Evolutionary conservation across 2,888 invertebrate genomes (phyloP).

Genomic region (Lasius platythorax): DNA sequence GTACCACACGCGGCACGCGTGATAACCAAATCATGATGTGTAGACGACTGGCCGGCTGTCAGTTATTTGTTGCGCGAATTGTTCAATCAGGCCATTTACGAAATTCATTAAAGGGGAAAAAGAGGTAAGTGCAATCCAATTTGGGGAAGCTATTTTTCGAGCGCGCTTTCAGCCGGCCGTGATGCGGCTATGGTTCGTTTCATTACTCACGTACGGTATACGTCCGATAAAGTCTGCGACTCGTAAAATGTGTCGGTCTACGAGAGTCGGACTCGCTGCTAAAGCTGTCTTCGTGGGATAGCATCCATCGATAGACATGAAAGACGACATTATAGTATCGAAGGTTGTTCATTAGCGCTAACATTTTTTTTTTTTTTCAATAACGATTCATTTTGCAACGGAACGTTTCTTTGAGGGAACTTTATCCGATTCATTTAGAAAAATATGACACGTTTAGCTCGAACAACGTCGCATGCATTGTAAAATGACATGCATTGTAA

Average conservation of each 20-base stretch:
- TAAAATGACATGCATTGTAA: slow-evolving; percentile 10
- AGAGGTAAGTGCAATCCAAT: background rate
- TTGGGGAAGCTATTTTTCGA: slow-evolving; percentile 12
- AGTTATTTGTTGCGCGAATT: slow-evolving; percentile 35
- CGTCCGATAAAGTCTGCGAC: slow-evolving; percentile 33
- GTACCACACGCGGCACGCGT: slow-evolving; percentile 29
- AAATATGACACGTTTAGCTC: background rate
- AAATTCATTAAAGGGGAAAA: slow-evolving; percentile 31
- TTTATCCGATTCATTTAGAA: background rate
- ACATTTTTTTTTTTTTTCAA: background rate
- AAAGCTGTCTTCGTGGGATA: slow-evolving; percentile 30
- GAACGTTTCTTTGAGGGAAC: background rate
- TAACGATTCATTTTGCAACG: background rate
- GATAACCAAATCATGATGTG: slow-evolving; percentile 46
- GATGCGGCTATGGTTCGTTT: slow-evolving; percentile 12
- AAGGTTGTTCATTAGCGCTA: background rate
- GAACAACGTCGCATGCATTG: background rate
- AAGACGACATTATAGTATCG: background rate
- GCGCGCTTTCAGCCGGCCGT: background rate
- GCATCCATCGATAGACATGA: background rate
- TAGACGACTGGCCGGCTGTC: slow-evolving; percentile 9
- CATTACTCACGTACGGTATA: slow-evolving; percentile 50
- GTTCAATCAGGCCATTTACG: slow-evolving; percentile 1
- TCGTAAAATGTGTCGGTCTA: slow-evolving; percentile 26
- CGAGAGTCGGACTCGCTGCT: background rate